Percentiles rank a stretch among this genome's conserved stretches.
Conservation (phyloP, 2,888 invertebrate species). For the Seira musarum region DNA sequence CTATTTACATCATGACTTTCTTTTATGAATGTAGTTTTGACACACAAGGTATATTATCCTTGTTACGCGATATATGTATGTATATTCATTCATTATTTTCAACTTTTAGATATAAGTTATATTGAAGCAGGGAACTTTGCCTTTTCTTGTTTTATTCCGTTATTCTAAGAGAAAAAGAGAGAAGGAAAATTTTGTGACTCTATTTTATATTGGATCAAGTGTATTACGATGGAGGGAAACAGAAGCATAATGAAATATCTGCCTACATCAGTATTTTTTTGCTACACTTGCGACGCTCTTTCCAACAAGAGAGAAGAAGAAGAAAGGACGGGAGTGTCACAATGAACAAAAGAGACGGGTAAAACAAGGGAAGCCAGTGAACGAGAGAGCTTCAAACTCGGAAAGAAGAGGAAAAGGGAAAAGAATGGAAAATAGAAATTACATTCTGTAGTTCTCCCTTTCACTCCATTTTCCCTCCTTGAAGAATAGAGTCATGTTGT, state of each 20-base stretch:
- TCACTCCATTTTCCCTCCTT: slow-evolving; percentile 1
- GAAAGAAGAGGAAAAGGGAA: slow-evolving; percentile 23
- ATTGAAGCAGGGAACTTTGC: background rate
- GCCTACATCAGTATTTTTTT: slow-evolving; percentile 1
- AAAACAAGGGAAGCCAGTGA: slow-evolving; percentile 29
- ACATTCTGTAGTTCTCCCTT: slow-evolving; percentile 31
- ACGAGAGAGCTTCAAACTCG: slow-evolving; percentile 4
- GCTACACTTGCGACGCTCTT: background rate
- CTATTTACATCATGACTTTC: too few species aligned
- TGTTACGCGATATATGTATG: background rate
- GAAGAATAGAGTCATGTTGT: slow-evolving; percentile 12
- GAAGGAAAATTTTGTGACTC: background rate
- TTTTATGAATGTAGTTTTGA: background rate
- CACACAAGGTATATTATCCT: background rate
- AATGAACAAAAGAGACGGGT: slow-evolving; percentile 8
- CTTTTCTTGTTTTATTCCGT: background rate
- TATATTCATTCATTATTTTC: background rate
- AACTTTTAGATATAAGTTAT: background rate
- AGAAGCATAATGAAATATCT: slow-evolving; percentile 5
- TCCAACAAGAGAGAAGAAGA: slow-evolving; percentile 2
- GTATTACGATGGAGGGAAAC: slow-evolving; percentile 4
- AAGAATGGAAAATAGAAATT: slow-evolving; percentile 52
- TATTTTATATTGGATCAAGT: slow-evolving; percentile 43
- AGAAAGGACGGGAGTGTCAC: slow-evolving; percentile 1
- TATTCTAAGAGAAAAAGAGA: background rate